Percentiles rank a stretch among this genome's conserved stretches.
phyloP scores from a whole-genome alignment of 2,888 invertebrate species.

The Amphipyra tragopoginis region DNA sequence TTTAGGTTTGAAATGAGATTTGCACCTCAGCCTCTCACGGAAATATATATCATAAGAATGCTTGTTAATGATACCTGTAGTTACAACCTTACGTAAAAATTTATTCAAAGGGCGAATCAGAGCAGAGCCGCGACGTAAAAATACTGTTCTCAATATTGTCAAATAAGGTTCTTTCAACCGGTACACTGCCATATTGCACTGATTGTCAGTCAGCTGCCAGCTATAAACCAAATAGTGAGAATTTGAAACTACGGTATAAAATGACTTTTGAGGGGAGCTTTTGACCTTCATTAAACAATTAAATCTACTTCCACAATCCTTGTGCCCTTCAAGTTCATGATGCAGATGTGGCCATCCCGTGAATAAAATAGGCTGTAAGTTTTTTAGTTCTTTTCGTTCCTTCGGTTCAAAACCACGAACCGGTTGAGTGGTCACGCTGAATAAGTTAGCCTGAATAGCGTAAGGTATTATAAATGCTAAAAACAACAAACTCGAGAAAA shows the following conservation, averaged over 20 bases:
- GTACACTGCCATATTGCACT: slow-evolving; percentile 55
- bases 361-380: slow-evolving; percentile 37
- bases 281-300: slow-evolving; percentile 60
- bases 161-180: slow-evolving; percentile 50
- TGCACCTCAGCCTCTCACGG: slow-evolving; percentile 56
- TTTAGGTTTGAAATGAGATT: slow-evolving; percentile 16
- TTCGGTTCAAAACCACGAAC: slow-evolving; percentile 56
- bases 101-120: slow-evolving; percentile 41
- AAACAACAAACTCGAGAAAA: slow-evolving; percentile 59
- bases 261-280: slow-evolving; percentile 26
- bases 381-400: slow-evolving; percentile 40
- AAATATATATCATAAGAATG: slow-evolving; percentile 32
- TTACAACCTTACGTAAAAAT: slow-evolving; percentile 28
- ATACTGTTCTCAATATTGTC: slow-evolving; percentile 54
- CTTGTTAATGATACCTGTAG: slow-evolving; percentile 56
- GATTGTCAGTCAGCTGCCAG: slow-evolving; percentile 54
- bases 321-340: neutral
- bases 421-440: slow-evolving; percentile 61
- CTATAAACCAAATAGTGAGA: slow-evolving; percentile 41
- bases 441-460: slow-evolving; percentile 61
- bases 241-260: slow-evolving; percentile 58
- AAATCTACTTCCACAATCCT: slow-evolving; percentile 50
- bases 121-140: slow-evolving; percentile 67
- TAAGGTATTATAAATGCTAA: slow-evolving; percentile 64
- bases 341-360: slow-evolving; percentile 1